Evolutionary conservation across 2,797 vertebrate genomes (phyloP).

Genomic region (Cygnus olor): DNA sequence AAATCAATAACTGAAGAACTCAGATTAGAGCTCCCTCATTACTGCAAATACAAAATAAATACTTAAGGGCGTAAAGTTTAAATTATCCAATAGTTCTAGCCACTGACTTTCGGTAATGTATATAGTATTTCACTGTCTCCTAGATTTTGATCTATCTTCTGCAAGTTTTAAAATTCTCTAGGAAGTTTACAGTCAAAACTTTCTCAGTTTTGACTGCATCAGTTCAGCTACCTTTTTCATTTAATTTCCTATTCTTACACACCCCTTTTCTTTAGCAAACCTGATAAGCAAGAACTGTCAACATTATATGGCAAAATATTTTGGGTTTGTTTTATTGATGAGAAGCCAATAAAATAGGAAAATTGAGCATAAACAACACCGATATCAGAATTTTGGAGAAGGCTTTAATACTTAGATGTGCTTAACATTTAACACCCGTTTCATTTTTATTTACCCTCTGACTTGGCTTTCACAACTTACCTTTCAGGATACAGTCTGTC

Average conservation of each 20-base stretch:
- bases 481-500: constrained; percentile 31
- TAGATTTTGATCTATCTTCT: background rate
- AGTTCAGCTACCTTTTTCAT: background rate
- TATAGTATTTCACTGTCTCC: background rate
- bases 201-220: background rate
- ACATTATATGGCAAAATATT: background rate
- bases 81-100: background rate
- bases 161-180: background rate
- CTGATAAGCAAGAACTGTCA: background rate
- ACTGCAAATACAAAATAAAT: constrained; percentile 4
- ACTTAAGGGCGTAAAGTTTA: background rate
- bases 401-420: background rate
- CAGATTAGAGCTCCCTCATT: constrained; percentile 45
- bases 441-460: constrained; percentile 23
- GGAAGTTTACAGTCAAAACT: background rate
- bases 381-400: background rate
- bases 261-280: background rate
- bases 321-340: background rate
- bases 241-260: background rate
- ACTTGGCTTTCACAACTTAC: constrained; percentile 29
- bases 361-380: background rate
- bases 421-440: constrained; percentile 48
- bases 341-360: constrained; percentile 16
- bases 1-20: constrained; percentile 78
- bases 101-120: background rate